Conservation (phyloP, 2,888 invertebrate genomes). For the Cheilosia urbana region DNA sequence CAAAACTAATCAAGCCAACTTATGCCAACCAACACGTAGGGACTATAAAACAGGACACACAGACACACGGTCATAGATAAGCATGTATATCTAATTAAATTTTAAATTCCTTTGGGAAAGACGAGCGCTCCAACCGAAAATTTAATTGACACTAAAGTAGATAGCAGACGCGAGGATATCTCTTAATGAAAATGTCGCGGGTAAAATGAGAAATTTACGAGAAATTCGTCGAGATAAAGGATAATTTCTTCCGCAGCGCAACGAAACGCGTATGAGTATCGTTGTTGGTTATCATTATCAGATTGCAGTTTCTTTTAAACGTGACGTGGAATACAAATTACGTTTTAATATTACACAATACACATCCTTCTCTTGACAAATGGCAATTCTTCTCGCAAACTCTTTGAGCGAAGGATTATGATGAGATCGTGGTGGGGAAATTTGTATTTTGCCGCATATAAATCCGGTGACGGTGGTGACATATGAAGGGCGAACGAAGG, state of each 20-base stretch:
- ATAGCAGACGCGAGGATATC: background rate
- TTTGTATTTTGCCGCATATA: background rate
- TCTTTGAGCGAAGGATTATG: background rate
- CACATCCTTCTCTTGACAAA: background rate
- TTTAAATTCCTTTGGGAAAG: background rate
- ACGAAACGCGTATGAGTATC: background rate
- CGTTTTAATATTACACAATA: conserved; percentile 1
- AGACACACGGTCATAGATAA: background rate
- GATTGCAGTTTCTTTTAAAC: conserved; percentile 7
- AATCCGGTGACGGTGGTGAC: background rate
- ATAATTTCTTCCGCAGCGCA: background rate
- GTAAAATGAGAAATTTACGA: conserved; percentile 10
- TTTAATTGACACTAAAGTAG: background rate
- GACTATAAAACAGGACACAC: background rate
- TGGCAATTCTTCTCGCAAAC: background rate
- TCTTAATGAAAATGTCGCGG: conserved; percentile 9
- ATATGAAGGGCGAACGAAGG: background rate
- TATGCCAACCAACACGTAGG: background rate
- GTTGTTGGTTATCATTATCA: conserved; percentile 7
- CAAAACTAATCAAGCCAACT: background rate
- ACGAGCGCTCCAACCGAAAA: background rate
- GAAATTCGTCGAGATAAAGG: background rate
- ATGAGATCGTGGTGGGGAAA: background rate
- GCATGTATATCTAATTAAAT: background rate
- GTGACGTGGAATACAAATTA: conserved; percentile 20